Evolutionary conservation across 2,888 invertebrate genomes (phyloP), one percentile per base, ranked within the genome.

Genomic region (Ophion ellenae): DNA sequence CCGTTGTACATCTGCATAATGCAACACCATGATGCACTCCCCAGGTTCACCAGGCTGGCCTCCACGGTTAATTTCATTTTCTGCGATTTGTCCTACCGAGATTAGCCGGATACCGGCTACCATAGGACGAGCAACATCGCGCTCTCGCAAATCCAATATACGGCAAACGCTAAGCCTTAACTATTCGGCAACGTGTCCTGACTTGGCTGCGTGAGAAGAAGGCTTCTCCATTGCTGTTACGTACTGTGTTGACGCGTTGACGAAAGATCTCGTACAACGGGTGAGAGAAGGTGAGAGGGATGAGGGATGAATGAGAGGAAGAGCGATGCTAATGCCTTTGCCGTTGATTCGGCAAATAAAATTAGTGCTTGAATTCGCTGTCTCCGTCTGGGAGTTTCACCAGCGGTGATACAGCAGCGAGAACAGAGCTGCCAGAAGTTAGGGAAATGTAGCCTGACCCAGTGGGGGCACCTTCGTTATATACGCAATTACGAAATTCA

Each of bases 1-100:
- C 66, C 45, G 57, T 84, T 90, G 75, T 81, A 70, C 63, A 91
- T 91, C 89, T 90, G 89, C 90, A 91, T 91, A 91, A 91, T 90
- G 89, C 88, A 88, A 88, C 88, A 86, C 78, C 88, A 81, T 83
- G 87, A 74, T 86, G 86, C 87, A 87, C 86, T 88, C 81, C 36
- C 53, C 32, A 59, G 64, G 66, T 71, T 57, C 47, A 28, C 69
- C 36, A 67, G 81, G 17, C 57, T 79, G 53, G 17, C 36, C 81
- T 59, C 84, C 20, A 63, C 64, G 83, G 85, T 83, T 89, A 88
- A 89, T 88, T 89, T 88, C 86, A 82, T 87, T 88, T 88, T 86
- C 83, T 69, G 84, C 85, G 83, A 88, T 89, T 89, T 86, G 88
- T 88, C 87, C 81, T 74, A 67, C 86, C 83, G 67, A 81, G 85